Conservation (phyloP, 2,113 vertebrate species). For the Panthera uncia region DNA sequence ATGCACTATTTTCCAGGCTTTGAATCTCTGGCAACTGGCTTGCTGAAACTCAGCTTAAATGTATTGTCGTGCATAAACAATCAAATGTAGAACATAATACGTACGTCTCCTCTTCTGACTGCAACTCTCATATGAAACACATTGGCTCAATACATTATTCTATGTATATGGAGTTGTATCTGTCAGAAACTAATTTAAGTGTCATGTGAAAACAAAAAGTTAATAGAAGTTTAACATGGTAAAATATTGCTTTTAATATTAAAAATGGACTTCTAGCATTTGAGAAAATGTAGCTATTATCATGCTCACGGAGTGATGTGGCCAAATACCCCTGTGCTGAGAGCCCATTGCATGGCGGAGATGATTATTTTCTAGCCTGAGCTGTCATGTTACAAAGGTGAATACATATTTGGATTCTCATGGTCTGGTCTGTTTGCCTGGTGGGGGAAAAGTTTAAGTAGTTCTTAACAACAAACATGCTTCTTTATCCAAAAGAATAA, state of each 20-base stretch:
- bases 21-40: conserved; percentile 77
- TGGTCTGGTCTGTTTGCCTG: background rate
- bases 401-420: conserved; percentile 12
- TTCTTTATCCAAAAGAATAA: conserved; percentile 62
- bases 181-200: conserved; percentile 76
- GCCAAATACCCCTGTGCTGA: background rate
- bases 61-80: conserved; percentile 70
- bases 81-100: conserved; percentile 80
- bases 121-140: conserved; percentile 56
- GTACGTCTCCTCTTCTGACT: conserved; percentile 66
- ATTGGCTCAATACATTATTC: background rate
- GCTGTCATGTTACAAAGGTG: background rate
- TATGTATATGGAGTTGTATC: background rate
- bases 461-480: background rate
- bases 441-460: conserved; percentile 41
- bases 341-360: background rate
- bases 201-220: conserved; percentile 74
- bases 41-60: conserved; percentile 74
- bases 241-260: conserved; percentile 60
- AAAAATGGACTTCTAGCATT: conserved; percentile 56
- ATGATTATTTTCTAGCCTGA: background rate
- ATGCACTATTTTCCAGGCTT: conserved; percentile 78
- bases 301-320: background rate
- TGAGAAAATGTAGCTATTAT: conserved; percentile 52
- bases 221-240: conserved; percentile 69